Evolutionary conservation across 2,888 invertebrate genomes (phyloP).

Genomic region (Drosophila barbarae): DNA sequence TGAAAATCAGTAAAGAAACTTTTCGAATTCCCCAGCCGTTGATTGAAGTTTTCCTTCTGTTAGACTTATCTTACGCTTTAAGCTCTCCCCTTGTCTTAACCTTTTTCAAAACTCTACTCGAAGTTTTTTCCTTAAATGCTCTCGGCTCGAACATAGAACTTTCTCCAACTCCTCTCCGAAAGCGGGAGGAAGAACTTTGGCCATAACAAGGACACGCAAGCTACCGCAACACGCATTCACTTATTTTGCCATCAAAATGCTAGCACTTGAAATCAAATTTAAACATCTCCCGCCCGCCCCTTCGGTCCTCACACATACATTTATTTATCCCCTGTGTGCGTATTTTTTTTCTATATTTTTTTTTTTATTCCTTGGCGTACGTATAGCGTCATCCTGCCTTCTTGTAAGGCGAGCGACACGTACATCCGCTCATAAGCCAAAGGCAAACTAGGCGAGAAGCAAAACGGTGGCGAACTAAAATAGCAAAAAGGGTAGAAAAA

Average conservation of each 20-base stretch:
- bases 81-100: constrained; percentile 14
- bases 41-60: constrained; percentile 14
- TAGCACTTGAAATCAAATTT: constrained; percentile 71
- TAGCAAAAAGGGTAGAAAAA: constrained; percentile 5
- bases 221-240: constrained; percentile 70
- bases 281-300: constrained; percentile 53
- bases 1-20: constrained; percentile 14
- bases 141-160: constrained; percentile 9
- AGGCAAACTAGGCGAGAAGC: constrained; percentile 53
- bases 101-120: background rate
- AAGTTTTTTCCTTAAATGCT: constrained; percentile 7
- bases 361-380: constrained; percentile 1
- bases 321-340: constrained; percentile 47
- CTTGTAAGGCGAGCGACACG: constrained; percentile 57
- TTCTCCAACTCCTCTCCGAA: background rate
- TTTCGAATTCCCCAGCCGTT: background rate
- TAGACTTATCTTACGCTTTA: constrained; percentile 19
- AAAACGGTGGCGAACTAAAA: constrained; percentile 36
- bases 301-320: constrained; percentile 4
- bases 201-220: constrained; percentile 57
- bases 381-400: constrained; percentile 13
- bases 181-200: constrained; percentile 21
- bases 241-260: constrained; percentile 72
- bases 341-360: constrained; percentile 27
- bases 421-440: constrained; percentile 71